phyloP scores from a whole-genome alignment of 2,888 invertebrate genomes.

The Temnothorax rugatulus region DNA sequence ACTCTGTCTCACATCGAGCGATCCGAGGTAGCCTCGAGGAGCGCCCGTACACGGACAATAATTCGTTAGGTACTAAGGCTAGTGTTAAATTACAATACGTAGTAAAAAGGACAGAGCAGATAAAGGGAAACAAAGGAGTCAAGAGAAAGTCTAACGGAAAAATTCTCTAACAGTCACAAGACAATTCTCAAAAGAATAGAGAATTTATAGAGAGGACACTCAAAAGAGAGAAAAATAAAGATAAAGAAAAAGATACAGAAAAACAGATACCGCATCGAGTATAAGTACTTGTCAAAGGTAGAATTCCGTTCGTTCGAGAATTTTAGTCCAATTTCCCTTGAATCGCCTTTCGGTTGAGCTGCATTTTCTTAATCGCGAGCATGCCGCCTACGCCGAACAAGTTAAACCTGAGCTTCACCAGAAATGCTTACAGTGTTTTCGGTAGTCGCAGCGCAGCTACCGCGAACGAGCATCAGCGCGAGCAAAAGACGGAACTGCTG shows the following conservation, averaged over 20 bases:
- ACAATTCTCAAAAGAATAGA: constrained; percentile 44
- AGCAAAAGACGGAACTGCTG: constrained; percentile 85
- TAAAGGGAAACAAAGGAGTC: constrained; percentile 1
- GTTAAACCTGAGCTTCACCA: constrained; percentile 85
- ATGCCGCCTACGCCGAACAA: constrained; percentile 86
- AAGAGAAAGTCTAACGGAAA: background rate
- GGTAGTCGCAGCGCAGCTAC: constrained; percentile 79
- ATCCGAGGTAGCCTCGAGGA: background rate
- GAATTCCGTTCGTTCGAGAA: background rate
- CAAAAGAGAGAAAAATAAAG: constrained; percentile 48
- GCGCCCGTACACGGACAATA: constrained; percentile 73
- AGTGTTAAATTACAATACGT: constrained; percentile 64
- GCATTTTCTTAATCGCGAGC: constrained; percentile 36
- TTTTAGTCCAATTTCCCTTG: background rate
- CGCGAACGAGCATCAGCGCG: constrained; percentile 82
- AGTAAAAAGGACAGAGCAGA: constrained; percentile 48
- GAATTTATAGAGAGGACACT: constrained; percentile 55
- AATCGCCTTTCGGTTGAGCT: background rate
- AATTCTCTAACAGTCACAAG: background rate
- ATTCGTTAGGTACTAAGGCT: constrained; percentile 69
- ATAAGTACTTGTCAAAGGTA: background rate
- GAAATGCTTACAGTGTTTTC: constrained; percentile 85
- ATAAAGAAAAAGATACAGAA: constrained; percentile 32
- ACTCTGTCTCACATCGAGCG: constrained; percentile 30
- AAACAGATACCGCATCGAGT: background rate